phyloP scores from a whole-genome alignment of 2,888 invertebrate species.

The Drosophila multiciliata region DNA sequence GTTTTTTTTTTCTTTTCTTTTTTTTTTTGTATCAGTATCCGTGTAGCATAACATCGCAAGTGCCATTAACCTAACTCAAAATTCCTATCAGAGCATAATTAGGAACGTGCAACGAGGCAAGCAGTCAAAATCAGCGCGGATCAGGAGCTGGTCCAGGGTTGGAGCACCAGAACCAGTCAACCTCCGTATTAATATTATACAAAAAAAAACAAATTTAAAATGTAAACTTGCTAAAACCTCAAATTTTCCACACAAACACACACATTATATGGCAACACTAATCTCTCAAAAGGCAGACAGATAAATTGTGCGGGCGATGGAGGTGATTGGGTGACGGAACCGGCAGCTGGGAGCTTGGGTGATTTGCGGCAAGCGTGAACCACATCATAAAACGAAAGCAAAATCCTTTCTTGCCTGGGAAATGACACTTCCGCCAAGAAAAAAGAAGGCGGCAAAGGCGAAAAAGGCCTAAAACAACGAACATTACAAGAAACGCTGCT shows the following conservation, averaged over 20 bases:
- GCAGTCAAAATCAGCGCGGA: conserved; percentile 5
- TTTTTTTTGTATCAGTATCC: conserved; percentile 9
- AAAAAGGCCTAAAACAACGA: conserved; percentile 57
- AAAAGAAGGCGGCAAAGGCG: conserved; percentile 41
- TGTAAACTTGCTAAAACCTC: conserved; percentile 63
- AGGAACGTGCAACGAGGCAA: conserved; percentile 50
- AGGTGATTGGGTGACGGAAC: background rate
- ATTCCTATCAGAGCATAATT: conserved; percentile 70
- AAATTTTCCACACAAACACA: conserved; percentile 40
- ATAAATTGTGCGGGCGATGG: conserved; percentile 20
- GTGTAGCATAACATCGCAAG: conserved; percentile 13
- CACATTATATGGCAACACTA: conserved; percentile 26
- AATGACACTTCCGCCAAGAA: conserved; percentile 76
- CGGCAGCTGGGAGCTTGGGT: conserved; percentile 3
- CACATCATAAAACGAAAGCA: conserved; percentile 67
- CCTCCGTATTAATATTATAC: conserved; percentile 75
- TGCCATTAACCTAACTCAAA: conserved; percentile 71
- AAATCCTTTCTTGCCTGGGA: conserved; percentile 78
- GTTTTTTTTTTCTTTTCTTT: background rate
- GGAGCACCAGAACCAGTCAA: conserved; percentile 17
- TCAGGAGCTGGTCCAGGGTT: conserved; percentile 3
- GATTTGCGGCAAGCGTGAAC: conserved; percentile 60
- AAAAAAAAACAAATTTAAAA: conserved; percentile 74
- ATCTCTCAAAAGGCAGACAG: conserved; percentile 26
- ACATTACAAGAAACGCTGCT: conserved; percentile 62